Base-by-base conservation (phyloP, 2,888 invertebrate genomes). In the Aphidius colemani region DNA sequence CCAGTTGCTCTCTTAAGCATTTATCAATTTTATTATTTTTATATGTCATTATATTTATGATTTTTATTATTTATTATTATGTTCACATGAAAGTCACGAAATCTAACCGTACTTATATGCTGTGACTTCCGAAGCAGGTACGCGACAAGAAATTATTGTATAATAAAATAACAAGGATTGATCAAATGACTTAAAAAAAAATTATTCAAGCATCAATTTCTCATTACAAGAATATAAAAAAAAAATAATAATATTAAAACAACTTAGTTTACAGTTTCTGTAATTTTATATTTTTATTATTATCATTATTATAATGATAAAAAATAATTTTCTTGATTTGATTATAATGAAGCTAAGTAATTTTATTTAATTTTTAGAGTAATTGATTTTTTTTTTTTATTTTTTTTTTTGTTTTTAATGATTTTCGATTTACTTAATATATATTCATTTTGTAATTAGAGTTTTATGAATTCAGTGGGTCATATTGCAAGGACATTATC, bases 401-500 rank as follows among this genome's bases (percentile, higher is more conserved):
- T n/a, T n/a, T n/a, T n/a, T n/a, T n/a, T n/a, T n/a, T n/a, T n/a
- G n/a, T n/a, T n/a, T n/a, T n/a, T n/a, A n/a, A n/a, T 49, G 7
- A 49, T 18, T 18, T 7, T 9, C 7, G 11, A 49, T 10, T 18
- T 18, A 18, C 13, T 18, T 18, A 18, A 18, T 30, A 30, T 30
- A 30, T 30, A 0, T 3, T 30, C 5, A 5, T 30, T 30, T 30
- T 30, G 43, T 43, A 41, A 43, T 13, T 11, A n/a, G 13, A 41
- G 8, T 8, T 56, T n/a, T 40, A 40, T 60, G 50, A 53, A 64
- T 61, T 64, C 61, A 61, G 61, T 60, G 49, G 64, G 66, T 66
- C 64, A 64, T 64, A 57, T 64, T 49, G 49, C 61, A 64, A 64
- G 61, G 64, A 59, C 61, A 66, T 66, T 66, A 64, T 59, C 59